phyloP scores from a whole-genome alignment of 2,113 vertebrate species.

The Anser brachyrhynchus region DNA sequence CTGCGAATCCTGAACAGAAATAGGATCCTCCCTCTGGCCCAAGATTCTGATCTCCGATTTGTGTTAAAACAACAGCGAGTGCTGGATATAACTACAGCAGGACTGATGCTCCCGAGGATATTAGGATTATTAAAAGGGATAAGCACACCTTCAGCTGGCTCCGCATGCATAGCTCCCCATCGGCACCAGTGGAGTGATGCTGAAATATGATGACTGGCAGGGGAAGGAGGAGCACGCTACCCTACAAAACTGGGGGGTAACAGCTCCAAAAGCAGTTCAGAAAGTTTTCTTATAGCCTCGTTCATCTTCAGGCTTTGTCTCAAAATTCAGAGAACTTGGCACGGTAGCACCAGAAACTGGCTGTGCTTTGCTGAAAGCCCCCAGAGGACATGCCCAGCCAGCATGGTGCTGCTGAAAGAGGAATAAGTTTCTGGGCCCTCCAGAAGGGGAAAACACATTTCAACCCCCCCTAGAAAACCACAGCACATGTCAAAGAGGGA shows the following conservation, averaged over 20 bases:
- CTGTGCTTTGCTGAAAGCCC: neutral
- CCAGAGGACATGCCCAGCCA: neutral
- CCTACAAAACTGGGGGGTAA: neutral
- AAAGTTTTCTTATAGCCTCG: neutral
- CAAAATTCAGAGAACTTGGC: neutral
- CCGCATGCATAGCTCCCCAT: neutral
- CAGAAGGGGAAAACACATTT: neutral
- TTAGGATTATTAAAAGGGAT: neutral
- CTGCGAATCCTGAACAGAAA: neutral
- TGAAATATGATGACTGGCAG: neutral
- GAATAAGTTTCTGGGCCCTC: neutral
- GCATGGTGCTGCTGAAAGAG: neutral
- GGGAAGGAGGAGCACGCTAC: neutral
- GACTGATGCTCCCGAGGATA: rapidly evolving
- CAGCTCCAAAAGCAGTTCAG: neutral
- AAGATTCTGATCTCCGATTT: neutral
- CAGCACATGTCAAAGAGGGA: neutral
- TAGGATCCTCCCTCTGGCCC: neutral
- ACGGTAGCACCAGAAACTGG: neutral
- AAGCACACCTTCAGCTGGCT: neutral
- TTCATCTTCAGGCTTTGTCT: neutral
- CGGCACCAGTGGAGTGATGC: neutral
- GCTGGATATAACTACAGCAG: neutral
- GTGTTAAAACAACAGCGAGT: neutral
- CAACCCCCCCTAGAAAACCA: neutral